Conservation (phyloP, 2,888 invertebrate species). For the Sylvicola cinctus region DNA sequence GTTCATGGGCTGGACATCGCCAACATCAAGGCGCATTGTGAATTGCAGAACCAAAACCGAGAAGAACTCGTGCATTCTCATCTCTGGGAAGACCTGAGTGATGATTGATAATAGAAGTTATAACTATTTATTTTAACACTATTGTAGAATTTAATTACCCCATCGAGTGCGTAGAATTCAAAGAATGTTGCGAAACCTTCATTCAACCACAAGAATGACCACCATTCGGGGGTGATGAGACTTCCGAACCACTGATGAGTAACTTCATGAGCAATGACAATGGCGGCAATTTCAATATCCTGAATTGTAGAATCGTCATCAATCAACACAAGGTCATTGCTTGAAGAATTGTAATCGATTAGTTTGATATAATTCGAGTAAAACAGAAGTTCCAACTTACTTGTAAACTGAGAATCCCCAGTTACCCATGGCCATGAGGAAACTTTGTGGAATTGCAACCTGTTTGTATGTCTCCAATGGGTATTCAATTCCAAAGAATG, state of each 20-base stretch:
- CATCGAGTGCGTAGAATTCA: constrained; percentile 36
- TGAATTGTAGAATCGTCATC: no score
- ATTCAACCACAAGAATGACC: constrained; percentile 52
- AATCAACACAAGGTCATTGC: no score
- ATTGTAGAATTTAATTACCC: no score
- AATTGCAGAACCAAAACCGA: no score
- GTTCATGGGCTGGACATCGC: no score
- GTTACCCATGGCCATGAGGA: constrained; percentile 81
- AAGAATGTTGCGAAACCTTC: constrained; percentile 54
- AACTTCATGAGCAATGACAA: constrained; percentile 36
- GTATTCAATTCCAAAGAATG: constrained; percentile 51
- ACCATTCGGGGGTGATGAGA: constrained; percentile 44
- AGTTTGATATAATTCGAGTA: no score
- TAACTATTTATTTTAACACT: no score
- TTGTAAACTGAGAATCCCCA: constrained; percentile 66
- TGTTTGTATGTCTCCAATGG: constrained; percentile 68
- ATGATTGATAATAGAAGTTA: no score
- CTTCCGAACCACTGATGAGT: constrained; percentile 67
- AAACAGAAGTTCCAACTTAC: constrained; percentile 9
- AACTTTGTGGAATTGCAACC: constrained; percentile 69
- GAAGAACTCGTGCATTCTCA: no score
- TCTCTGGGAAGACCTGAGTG: no score
- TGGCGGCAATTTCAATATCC: constrained; percentile 26
- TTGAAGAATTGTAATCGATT: no score
- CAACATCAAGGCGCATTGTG: no score